These are phyloP conservation scores for Catamblyrhynchus diadema DNA, from an alignment of 2,797 vertebrate species.

Conservation along the genomic window DNA sequence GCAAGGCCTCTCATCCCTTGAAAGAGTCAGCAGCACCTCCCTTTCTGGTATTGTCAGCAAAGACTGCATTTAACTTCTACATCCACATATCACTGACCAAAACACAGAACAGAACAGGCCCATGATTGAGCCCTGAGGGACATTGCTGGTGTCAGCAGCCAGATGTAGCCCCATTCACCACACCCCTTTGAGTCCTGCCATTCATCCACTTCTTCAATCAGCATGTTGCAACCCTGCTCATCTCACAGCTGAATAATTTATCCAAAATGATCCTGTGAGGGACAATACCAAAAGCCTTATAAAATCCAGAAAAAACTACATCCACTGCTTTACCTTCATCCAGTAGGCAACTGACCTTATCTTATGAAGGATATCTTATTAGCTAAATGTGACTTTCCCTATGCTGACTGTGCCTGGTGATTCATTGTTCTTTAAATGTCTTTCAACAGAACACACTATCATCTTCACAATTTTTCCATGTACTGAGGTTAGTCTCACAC, in stretches of 20 bases:
- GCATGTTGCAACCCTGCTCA: neutral
- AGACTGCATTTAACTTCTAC: neutral
- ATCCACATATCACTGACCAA: neutral
- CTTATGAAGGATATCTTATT: neutral
- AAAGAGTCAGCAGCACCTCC: no score
- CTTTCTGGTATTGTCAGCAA: neutral
- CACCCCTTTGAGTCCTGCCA: neutral
- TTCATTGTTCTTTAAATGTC: neutral
- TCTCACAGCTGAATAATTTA: neutral
- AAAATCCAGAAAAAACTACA: neutral
- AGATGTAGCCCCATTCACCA: neutral
- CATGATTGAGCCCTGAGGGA: neutral
- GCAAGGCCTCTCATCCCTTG: no score
- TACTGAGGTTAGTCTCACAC: neutral
- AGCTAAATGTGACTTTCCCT: neutral
- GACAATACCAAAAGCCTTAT: neutral
- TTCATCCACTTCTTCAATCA: neutral
- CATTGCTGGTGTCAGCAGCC: rapidly evolving
- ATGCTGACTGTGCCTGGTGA: neutral
- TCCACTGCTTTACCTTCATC: neutral
- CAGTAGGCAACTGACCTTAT: neutral
- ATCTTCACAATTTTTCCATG: neutral
- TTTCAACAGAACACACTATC: neutral
- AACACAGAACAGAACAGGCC: neutral
- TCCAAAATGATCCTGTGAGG: neutral